Percentiles rank a stretch among this genome's conserved stretches.
Conservation (phyloP, 2,797 vertebrate genomes). For the Taeniopygia guttata region DNA sequence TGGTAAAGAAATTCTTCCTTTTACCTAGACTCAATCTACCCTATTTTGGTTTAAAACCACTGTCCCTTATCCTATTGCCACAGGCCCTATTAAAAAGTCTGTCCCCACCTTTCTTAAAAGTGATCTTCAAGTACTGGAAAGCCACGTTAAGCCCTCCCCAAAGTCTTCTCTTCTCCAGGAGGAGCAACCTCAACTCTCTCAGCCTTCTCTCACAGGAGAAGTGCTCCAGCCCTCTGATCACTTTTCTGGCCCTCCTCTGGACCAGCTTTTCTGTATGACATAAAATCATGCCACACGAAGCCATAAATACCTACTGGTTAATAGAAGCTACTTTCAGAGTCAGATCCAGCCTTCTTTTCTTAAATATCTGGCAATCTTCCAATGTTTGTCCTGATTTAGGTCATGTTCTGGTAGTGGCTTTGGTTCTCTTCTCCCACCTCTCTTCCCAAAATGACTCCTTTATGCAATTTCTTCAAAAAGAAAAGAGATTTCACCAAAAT, state of each 20-base stretch:
- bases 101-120: neutral
- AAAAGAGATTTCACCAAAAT: neutral
- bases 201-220: neutral
- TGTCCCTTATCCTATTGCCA: neutral
- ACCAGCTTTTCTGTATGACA: neutral
- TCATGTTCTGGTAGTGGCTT: neutral
- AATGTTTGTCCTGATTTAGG: neutral
- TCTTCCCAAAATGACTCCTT: neutral
- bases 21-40: neutral
- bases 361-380: neutral
- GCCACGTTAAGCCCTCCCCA: accelerated
- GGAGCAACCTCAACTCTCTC: neutral
- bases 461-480: neutral
- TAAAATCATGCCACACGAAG: neutral
- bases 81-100: neutral
- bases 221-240: neutral
- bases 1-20: neutral
- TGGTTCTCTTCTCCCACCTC: neutral
- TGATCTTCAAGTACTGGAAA: neutral
- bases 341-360: neutral
- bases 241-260: neutral
- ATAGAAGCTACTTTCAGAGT: neutral
- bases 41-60: neutral
- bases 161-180: neutral
- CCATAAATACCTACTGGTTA: neutral